Conservation (phyloP, 2,797 vertebrate species). For the Uromys caudimaculatus region DNA sequence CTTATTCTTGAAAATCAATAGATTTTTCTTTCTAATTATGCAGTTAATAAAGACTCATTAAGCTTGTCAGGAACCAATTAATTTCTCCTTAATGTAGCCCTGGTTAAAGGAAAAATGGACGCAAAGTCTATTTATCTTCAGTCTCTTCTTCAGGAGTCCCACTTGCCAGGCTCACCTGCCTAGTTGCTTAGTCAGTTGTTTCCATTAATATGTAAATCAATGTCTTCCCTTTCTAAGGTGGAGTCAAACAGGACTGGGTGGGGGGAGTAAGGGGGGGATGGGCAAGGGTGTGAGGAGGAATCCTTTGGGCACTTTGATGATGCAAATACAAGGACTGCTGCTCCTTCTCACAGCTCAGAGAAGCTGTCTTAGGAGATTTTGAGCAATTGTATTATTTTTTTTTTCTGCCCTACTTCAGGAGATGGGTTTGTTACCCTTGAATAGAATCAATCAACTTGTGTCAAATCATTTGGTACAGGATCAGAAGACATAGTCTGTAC, state of each 20-base stretch:
- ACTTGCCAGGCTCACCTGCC: conserved; percentile 80
- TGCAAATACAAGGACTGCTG: conserved; percentile 80
- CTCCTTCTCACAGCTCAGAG: conserved; percentile 83
- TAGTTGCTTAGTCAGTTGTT: conserved; percentile 87
- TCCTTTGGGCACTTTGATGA: conserved; percentile 84
- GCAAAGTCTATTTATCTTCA: conserved; percentile 80
- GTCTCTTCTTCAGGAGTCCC: conserved; percentile 76
- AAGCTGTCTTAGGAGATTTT: conserved; percentile 81
- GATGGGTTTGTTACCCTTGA: conserved; percentile 80
- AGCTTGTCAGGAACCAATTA: conserved; percentile 82
- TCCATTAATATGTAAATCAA: conserved; percentile 87
- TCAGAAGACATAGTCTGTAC: conserved; percentile 61
- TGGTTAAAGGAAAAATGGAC: conserved; percentile 79
- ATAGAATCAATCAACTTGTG: conserved; percentile 77
- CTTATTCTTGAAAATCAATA: conserved; percentile 58
- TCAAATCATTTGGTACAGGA: conserved; percentile 76
- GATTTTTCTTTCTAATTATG: conserved; percentile 79
- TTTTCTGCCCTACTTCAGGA: conserved; percentile 77
- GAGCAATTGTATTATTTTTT: conserved; percentile 79
- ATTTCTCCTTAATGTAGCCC: conserved; percentile 82
- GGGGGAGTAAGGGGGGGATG: conserved; percentile 69
- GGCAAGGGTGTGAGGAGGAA: conserved; percentile 77
- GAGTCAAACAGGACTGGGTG: conserved; percentile 81
- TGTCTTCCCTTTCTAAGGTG: conserved; percentile 84
- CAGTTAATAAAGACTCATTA: conserved; percentile 81